Evolutionary conservation across 2,888 invertebrate genomes (phyloP).

Genomic region (Thymelicus lineola): DNA sequence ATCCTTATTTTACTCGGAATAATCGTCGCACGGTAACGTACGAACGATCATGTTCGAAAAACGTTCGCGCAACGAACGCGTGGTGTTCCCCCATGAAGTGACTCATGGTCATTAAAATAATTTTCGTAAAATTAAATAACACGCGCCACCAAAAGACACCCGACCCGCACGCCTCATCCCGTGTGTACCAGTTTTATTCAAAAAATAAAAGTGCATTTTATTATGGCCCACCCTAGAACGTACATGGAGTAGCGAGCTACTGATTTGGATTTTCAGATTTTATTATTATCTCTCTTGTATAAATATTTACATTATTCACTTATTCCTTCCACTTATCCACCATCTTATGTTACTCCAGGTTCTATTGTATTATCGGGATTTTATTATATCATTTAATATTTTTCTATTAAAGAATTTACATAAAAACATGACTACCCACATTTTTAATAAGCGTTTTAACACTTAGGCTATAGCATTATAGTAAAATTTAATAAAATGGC

Average conservation of each 20-base stretch:
- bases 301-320: too few species aligned
- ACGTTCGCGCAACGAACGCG: constrained; percentile 16
- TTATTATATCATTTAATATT: too few species aligned
- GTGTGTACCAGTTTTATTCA: background rate
- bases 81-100: constrained; percentile 34
- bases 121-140: background rate
- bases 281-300: too few species aligned
- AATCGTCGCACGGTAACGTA: constrained; percentile 37
- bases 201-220: constrained; percentile 1
- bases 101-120: constrained; percentile 32
- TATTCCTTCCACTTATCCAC: too few species aligned
- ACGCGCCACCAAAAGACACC: background rate
- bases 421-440: too few species aligned
- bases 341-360: too few species aligned
- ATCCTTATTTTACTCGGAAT: constrained; percentile 37
- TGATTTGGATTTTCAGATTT: too few species aligned
- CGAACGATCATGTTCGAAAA: constrained; percentile 34
- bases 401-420: too few species aligned
- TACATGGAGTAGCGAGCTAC: too few species aligned
- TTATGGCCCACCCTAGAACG: constrained; percentile 1
- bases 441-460: background rate
- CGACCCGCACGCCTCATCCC: background rate
- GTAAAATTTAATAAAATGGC: constrained; percentile 2
- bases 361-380: too few species aligned
- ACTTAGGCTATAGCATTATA: background rate